These are phyloP conservation scores for Drosophila ambigua DNA, from an alignment of 1,140 invertebrate species.

Conservation along the genomic window DNA sequence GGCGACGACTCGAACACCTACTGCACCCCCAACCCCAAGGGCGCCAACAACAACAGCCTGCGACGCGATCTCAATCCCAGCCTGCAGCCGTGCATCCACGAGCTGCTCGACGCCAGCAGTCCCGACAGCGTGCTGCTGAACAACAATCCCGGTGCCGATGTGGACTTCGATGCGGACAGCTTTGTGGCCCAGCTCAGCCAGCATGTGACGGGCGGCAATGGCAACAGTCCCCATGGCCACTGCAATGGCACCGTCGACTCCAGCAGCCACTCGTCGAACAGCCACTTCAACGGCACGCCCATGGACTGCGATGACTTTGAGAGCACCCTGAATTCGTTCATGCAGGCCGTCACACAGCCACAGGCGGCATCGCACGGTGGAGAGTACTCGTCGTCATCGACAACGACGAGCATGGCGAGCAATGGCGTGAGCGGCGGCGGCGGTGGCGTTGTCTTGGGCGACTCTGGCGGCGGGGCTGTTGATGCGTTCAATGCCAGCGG, in stretches of 20 bases:
- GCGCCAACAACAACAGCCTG: conserved; percentile 47
- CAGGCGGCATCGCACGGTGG: conserved; percentile 54
- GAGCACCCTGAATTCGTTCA: conserved; percentile 76
- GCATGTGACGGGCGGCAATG: conserved; percentile 50
- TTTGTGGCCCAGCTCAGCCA: conserved; percentile 77
- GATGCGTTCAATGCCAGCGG: conserved; percentile 71
- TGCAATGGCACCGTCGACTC: conserved; percentile 38
- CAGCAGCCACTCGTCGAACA: conserved; percentile 36
- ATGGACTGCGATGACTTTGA: conserved; percentile 84
- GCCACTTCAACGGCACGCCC: conserved; percentile 67
- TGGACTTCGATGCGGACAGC: conserved; percentile 76
- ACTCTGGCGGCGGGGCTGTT: conserved; percentile 37
- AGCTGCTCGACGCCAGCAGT: conserved; percentile 72
- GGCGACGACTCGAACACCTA: conserved; percentile 72
- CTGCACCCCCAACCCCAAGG: conserved; percentile 27
- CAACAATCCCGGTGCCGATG: conserved; percentile 63
- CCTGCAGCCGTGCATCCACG: conserved; percentile 77
- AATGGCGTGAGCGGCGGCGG: conserved; percentile 7
- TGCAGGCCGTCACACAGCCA: conserved; percentile 68
- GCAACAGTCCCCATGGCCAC: conserved; percentile 10
- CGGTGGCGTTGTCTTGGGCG: conserved; percentile 19
- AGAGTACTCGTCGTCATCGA: conserved; percentile 4
- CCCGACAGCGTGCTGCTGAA: conserved; percentile 65
- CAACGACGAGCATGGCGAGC: conserved; percentile 28
- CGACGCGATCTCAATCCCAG: conserved; percentile 79